Base-by-base conservation (phyloP, 2,888 invertebrate genomes). In the Ophion slaviceki region DNA sequence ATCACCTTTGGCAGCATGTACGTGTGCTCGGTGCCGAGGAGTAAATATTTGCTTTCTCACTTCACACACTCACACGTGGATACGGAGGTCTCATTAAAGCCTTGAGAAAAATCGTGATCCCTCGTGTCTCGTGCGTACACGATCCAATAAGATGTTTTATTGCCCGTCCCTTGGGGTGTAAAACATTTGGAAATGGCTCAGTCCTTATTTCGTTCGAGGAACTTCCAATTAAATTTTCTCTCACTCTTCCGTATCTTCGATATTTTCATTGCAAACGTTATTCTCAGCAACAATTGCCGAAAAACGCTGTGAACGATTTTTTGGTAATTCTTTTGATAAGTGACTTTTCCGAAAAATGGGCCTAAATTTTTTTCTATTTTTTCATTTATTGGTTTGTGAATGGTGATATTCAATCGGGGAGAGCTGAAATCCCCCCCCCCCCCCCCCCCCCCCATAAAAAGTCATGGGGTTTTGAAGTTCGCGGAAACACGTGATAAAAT, bases 11-110 rank as follows among this genome's bases (percentile, higher is more conserved):
- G 8, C 11, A 45, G 17, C 45, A 57, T 64, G 17, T 59, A 32
- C 40, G 57, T 57, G 47, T 66, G 5, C 47, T 24, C 40, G 75
- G 70, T 53, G 59, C 32, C 80, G 59, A 82, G 80, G 78, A 89
- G 89, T 91, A 92, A 93, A 93, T 92, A 92, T 93, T 93, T 91
- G 88, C 89, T 83, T 78, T 80, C 59, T 64, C 59, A 4, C 47
- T 62, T 40, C 66, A 45, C 24, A 40, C 72, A 36, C 66, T 6
- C 36, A 64, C 6, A 85, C 72, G 75, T 53, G 14, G 17, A 53
- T 53, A 53, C 14, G 17, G 53, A 17, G 76, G 87, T 90, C 91
- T 92, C 88, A 92, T 92, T 91, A 91, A 61, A 78, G 76, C 53
- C 53, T 67, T 28, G 57, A 59, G 59, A 64, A 71, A 81, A 91